A percentile compares a stretch with the other conserved stretches of the same genome.
phyloP scores from a whole-genome alignment of 2,888 invertebrate species.

The Yponomeuta plumbellus region DNA sequence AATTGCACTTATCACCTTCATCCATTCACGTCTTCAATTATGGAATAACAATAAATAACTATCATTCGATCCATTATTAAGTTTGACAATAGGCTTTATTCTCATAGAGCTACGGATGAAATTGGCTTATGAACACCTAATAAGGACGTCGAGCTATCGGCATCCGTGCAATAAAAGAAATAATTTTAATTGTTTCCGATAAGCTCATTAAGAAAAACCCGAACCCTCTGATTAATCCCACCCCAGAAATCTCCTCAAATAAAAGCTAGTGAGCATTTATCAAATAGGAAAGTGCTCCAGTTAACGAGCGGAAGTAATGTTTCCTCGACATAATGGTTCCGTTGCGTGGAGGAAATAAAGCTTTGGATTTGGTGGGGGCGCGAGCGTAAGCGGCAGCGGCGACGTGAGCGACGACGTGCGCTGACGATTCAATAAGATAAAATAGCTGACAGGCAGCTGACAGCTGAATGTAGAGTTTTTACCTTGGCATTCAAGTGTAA shows the following conservation, averaged over 20 bases:
- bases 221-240: constrained; percentile 4
- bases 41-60: no score
- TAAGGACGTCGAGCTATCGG: not conserved
- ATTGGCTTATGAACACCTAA: not conserved
- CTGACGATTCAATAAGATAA: not conserved
- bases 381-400: not conserved
- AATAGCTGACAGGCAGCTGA: no score
- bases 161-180: not conserved
- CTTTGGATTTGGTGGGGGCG: not conserved
- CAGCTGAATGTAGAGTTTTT: no score
- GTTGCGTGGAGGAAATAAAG: constrained; percentile 8
- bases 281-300: constrained; percentile 62
- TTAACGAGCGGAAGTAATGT: constrained; percentile 72
- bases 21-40: no score
- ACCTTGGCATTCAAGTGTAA: no score
- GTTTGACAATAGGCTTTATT: no score
- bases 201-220: not conserved
- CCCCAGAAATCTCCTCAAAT: constrained; percentile 11
- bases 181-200: constrained; percentile 2
- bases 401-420: not conserved
- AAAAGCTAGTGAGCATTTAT: constrained; percentile 61
- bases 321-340: constrained; percentile 16
- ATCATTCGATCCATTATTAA: no score
- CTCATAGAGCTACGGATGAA: no score
- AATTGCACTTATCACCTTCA: no score